Base-by-base conservation (phyloP, 2,113 vertebrate species). In the Glaucomys volans region DNA sequence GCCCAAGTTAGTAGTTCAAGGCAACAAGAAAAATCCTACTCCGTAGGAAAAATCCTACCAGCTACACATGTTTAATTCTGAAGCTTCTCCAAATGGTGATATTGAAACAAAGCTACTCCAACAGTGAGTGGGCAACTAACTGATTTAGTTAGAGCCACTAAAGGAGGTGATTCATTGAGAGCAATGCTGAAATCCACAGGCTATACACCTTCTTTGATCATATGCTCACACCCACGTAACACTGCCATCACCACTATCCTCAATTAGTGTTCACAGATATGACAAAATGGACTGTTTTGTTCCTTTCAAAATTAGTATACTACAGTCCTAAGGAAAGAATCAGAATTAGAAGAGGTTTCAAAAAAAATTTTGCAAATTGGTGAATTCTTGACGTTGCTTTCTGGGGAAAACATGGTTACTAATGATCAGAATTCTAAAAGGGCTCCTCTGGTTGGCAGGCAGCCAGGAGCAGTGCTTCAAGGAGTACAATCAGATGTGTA, bases 41-140 rank as follows among this genome's bases (percentile, higher is more conserved):
- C 17, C 28, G 64, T n/a, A n/a, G n/a, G n/a, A n/a, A n/a, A n/a
- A n/a, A n/a, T n/a, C n/a, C n/a, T n/a, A 81, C 44, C 54, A 94
- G 32, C 22, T 50, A 67, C 10, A 8, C 20, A 67, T 16, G 8
- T 64, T 95, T 91, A 93, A 67, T 74, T 77, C 50, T 93, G 79
- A 93, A 83, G 64, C n/a, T 4, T 57, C 88, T 50, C 24, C 37
- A 97, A 93, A 54, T 88, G 40, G 26, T 95, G 22, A 64, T 86
- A 52, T 14, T 86, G 28, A 96, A 95, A 42, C n/a, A 92, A 35
- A 75, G 4, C 35, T 86, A 72, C 12, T 89, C n/a, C 47, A 69
- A 50, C 62, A 89, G 37, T 71, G 50, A 64, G 80, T 28, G 10
- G 26, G 14, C 79, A 84, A 62, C 64, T 75, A 69, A 75, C 30